Percentiles rank a stretch among this genome's conserved stretches.
These are phyloP conservation scores for Microdon myrmicae DNA, from an alignment of 2,888 invertebrate genomes.

Conservation along the genomic window DNA sequence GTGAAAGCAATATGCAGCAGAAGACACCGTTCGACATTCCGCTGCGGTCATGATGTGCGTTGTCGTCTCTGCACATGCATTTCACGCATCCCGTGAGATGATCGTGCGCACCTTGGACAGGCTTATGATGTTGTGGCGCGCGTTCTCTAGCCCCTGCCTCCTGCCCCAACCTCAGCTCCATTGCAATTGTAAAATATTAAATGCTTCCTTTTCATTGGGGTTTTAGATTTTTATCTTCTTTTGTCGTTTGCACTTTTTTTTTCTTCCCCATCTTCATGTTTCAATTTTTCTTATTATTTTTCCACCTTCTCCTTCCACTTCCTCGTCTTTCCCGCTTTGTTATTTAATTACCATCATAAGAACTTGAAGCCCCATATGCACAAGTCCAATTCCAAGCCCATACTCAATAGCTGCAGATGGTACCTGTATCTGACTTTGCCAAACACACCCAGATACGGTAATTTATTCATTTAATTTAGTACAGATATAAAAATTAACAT, in stretches of 20 bases:
- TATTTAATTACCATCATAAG: conserved; percentile 34
- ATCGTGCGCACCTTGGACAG: background rate
- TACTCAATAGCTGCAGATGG: background rate
- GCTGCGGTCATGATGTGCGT: background rate
- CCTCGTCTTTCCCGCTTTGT: background rate
- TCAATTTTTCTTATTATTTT: background rate
- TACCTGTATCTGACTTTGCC: background rate
- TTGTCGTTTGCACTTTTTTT: conserved; percentile 10
- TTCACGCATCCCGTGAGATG: background rate
- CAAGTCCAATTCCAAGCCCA: no score
- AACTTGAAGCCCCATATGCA: background rate
- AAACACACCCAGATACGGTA: conserved; percentile 32
- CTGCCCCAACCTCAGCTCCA: conserved; percentile 17
- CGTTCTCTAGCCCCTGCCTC: conserved; percentile 2
- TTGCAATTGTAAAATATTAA: conserved; percentile 39
- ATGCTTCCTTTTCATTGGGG: conserved; percentile 18
- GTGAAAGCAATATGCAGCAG: conserved; percentile 27
- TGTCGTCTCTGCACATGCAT: background rate
- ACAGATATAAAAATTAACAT: conserved; percentile 25
- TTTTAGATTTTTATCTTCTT: background rate
- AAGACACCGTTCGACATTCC: conserved; percentile 29
- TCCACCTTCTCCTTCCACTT: conserved; percentile 6
- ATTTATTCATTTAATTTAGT: conserved; percentile 39
- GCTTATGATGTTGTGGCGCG: background rate
- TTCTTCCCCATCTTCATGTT: no score